Conservation (phyloP, 2,888 invertebrate species). For the Microctonus hyperodae region DNA sequence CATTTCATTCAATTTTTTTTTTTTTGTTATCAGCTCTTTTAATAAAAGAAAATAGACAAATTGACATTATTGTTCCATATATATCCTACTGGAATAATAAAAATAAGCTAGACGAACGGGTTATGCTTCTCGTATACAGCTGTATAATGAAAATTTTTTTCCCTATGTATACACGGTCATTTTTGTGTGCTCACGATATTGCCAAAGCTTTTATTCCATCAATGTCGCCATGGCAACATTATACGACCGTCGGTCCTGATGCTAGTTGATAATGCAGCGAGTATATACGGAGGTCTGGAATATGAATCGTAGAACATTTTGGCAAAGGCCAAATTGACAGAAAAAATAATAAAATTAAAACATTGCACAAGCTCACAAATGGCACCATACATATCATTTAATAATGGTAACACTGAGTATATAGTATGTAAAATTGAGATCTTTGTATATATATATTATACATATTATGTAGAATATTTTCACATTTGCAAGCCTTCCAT, state of each 20-base stretch:
- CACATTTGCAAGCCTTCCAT: background rate
- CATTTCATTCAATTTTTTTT: too few species aligned
- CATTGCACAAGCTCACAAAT: slow-evolving; percentile 12
- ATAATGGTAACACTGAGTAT: background rate
- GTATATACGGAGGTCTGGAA: background rate
- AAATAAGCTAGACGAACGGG: too few species aligned
- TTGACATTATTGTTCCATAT: too few species aligned
- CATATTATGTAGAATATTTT: too few species aligned
- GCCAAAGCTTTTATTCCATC: background rate
- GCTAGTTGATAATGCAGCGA: background rate
- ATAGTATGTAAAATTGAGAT: background rate
- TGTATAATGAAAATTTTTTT: background rate
- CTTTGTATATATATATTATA: too few species aligned
- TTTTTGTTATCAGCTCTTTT: too few species aligned
- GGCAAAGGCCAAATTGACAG: background rate
- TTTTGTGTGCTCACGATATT: background rate
- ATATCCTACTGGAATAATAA: too few species aligned
- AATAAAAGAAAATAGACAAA: too few species aligned
- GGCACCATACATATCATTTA: background rate
- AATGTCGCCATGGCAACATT: slow-evolving; percentile 3
- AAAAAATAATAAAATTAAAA: background rate
- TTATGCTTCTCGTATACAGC: too few species aligned
- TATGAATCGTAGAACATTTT: background rate
- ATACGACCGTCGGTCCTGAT: slow-evolving; percentile 2
- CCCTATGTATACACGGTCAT: background rate